Evolutionary conservation across 2,113 vertebrate species (phyloP), one percentile per base, ranked within the genome.

Genomic region (human (Homo sapiens)): DNA sequence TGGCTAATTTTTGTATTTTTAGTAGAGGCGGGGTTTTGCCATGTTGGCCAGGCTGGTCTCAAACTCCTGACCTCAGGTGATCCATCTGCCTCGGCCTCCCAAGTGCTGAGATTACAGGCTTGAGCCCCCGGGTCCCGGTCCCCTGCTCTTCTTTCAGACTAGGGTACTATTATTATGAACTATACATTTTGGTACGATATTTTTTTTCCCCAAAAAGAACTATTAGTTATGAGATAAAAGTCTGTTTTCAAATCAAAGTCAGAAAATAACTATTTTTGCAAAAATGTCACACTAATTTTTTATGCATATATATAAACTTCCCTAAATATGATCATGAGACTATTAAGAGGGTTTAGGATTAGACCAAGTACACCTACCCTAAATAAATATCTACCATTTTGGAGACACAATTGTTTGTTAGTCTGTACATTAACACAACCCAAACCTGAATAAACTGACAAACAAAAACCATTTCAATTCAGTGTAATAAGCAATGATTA

Each of bases 181-280:
- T 45, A 5, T 16, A 81, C 75, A 45, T 82, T 17, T 76, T 68
- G 52, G 59, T 52, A n/a, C 57, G 57, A 48, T 13, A 40, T 13
- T 78, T 90, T 57, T 57, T 50, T 83, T 68, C 68, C 59, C 70
- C 35, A 78, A 78, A 87, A 87, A 82, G 87, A 86, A 64, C 20
- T 55, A 72, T 66, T 11, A 59, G 50, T 83, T 80, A 91, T 81
- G 32, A 64, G 32, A 57, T 6, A 38, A 17, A n/a, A 64, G 5
- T 43, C 10, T 66, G 81, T 83, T 75, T 89, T 89, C 78, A 92
- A 95, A 82, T 45, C 45, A 43, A 92, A 92, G 45, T 72, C 25
- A 61, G 25, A 68, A 94, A 81, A 75, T 8, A 76, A 57, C 8
- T 68, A 40, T 89, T 89, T 89, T 72, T 82, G n/a, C 11, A 59